Conservation (phyloP, 2,888 invertebrate species). For the Noctua pronuba region DNA sequence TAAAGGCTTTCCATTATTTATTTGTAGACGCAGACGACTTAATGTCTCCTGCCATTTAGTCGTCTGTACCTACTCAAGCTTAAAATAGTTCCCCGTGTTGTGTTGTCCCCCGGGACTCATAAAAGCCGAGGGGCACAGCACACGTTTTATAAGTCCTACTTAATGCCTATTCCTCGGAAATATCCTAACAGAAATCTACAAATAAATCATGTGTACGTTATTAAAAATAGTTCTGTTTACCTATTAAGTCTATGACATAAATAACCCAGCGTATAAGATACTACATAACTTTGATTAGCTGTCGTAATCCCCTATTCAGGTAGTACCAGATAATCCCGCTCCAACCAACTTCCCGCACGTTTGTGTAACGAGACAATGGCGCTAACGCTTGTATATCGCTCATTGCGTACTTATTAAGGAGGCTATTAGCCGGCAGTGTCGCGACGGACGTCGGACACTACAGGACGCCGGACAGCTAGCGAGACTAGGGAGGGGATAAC, state of each 20-base stretch:
- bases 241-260: background rate
- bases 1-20: background rate
- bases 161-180: conserved; percentile 8
- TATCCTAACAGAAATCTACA: background rate
- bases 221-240: background rate
- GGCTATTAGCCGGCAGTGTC: conserved; percentile 41
- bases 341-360: conserved; percentile 17
- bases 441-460: conserved; percentile 29
- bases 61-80: conserved; percentile 10
- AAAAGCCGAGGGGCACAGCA: background rate
- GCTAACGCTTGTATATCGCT: conserved; percentile 34
- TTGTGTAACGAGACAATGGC: conserved; percentile 23
- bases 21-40: conserved; percentile 4
- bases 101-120: conserved; percentile 27
- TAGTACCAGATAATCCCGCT: background rate
- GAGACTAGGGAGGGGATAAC: conserved; percentile 9
- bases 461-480: conserved; percentile 21
- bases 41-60: conserved; percentile 27
- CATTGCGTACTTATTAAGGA: conserved; percentile 56
- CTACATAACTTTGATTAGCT: conserved; percentile 8
- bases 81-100: conserved; percentile 8
- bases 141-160: conserved; percentile 8
- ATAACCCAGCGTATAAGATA: background rate
- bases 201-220: background rate
- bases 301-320: background rate